These are phyloP conservation scores for Bergia puertoricense DNA, from an alignment of 92 coral and sea anemone genomes.

Conservation along the genomic window DNA sequence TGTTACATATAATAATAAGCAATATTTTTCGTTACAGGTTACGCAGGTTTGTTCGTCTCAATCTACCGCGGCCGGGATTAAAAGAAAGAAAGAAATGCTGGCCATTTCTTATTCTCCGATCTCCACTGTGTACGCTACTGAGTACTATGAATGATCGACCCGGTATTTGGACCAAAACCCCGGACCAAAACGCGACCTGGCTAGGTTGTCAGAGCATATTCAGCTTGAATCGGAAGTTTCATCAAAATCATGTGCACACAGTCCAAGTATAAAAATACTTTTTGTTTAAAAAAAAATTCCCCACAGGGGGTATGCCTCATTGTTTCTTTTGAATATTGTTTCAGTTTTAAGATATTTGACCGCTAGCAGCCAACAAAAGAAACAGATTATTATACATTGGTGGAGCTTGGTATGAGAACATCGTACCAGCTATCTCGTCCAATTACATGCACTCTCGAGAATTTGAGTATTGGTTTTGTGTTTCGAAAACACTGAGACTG, in stretches of 20 bases:
- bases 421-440: neutral
- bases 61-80: too few relatives aligned
- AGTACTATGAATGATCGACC: too few relatives aligned
- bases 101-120: too few relatives aligned
- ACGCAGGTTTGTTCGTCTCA: too few relatives aligned
- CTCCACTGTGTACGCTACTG: too few relatives aligned
- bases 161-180: neutral
- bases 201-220: neutral
- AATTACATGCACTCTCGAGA: neutral
- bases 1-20: too few relatives aligned
- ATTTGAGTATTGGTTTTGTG: neutral
- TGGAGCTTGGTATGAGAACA: neutral
- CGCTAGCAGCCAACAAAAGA: neutral
- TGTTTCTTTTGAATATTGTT: neutral
- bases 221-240: neutral
- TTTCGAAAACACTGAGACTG: neutral
- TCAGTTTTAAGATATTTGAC: neutral
- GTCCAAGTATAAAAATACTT: too few relatives aligned
- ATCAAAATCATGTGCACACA: neutral
- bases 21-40: too few relatives aligned
- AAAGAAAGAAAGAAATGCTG: too few relatives aligned
- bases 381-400: neutral
- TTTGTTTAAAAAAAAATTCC: neutral
- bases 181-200: neutral
- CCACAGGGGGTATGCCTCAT: neutral